phyloP scores from a whole-genome alignment of 2,888 invertebrate species.

The Cataglyphis albicans region DNA sequence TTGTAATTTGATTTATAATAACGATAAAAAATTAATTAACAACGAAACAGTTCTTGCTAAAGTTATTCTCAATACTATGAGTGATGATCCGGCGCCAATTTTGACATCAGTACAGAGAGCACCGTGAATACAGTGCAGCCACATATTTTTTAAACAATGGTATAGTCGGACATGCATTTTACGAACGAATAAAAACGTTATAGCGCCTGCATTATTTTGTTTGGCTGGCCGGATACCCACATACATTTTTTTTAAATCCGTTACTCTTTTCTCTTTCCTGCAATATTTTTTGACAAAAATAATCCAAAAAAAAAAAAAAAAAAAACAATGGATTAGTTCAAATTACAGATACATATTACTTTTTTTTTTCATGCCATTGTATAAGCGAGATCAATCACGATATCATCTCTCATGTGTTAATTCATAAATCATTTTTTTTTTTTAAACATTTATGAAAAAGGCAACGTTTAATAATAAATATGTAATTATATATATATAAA shows the following conservation, averaged over 20 bases:
- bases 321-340: slow-evolving; percentile 33
- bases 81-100: slow-evolving; percentile 39
- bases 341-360: slow-evolving; percentile 24
- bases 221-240: slow-evolving; percentile 44
- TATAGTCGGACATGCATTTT: slow-evolving; percentile 49
- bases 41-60: slow-evolving; percentile 13
- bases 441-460: not conserved
- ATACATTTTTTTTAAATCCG: slow-evolving; percentile 39
- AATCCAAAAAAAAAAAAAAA: slow-evolving; percentile 29
- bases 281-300: slow-evolving; percentile 52
- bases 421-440: not conserved
- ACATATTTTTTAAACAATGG: slow-evolving; percentile 55
- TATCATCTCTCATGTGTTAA: not conserved
- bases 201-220: slow-evolving; percentile 43
- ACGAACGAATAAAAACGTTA: slow-evolving; percentile 51
- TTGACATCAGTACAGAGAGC: slow-evolving; percentile 11
- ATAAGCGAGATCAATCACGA: slow-evolving; percentile 22
- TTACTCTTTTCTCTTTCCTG: slow-evolving; percentile 30
- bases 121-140: slow-evolving; percentile 23
- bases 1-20: slow-evolving; percentile 31
- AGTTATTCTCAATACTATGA: slow-evolving; percentile 34
- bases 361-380: slow-evolving; percentile 20
- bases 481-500: not conserved
- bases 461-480: not conserved
- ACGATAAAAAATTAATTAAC: slow-evolving; percentile 15